Evolutionary conservation across 1,140 invertebrate species (phyloP).

Genomic region (Pseudoatta argentina): DNA sequence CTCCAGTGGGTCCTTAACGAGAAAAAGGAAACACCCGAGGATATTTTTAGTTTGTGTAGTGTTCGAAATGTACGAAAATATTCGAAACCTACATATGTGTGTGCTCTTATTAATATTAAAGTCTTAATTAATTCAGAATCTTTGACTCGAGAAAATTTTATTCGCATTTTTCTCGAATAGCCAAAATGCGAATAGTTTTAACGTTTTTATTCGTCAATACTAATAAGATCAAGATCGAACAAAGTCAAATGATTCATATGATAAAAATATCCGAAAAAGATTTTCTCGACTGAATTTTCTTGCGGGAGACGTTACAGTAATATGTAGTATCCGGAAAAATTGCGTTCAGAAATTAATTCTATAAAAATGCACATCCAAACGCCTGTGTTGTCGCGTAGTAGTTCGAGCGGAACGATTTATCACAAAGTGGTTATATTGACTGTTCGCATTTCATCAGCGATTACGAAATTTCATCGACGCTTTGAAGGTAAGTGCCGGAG

Average conservation of each 20-base stretch:
- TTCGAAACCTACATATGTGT: neutral
- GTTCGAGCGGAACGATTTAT: conserved; percentile 17
- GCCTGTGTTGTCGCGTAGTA: no score
- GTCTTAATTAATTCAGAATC: conserved; percentile 1
- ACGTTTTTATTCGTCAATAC: neutral
- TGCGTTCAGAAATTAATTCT: neutral
- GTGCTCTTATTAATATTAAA: neutral
- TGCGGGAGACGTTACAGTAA: neutral
- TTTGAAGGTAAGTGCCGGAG: conserved; percentile 35
- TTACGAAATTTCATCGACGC: conserved; percentile 48
- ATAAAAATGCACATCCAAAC: neutral
- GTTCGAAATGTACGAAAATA: neutral
- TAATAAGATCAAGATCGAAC: neutral
- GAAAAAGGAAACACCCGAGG: neutral
- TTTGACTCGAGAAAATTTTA: neutral
- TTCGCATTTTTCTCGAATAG: neutral
- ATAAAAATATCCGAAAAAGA: neutral
- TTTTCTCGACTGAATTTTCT: neutral
- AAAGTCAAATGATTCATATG: neutral
- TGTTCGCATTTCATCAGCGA: conserved; percentile 20
- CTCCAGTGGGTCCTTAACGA: neutral
- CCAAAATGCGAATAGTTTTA: neutral
- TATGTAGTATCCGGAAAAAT: neutral
- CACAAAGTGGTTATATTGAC: neutral
- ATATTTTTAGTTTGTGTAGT: neutral